phyloP scores from a whole-genome alignment of 2,888 invertebrate genomes.

The Tortricodes alternella region DNA sequence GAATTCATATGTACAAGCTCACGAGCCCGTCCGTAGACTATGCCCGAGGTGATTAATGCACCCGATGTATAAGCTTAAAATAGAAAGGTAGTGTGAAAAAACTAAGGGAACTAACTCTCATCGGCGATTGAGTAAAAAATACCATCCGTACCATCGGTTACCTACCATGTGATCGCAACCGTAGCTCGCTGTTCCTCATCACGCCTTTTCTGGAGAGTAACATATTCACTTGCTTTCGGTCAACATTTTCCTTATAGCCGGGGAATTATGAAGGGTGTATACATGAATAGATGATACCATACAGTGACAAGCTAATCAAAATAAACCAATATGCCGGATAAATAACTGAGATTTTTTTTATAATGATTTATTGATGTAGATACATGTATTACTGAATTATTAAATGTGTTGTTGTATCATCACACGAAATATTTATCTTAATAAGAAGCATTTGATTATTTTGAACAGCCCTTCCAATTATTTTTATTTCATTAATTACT shows the following conservation, averaged over 20 bases:
- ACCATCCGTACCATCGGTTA: background rate
- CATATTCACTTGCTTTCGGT: background rate
- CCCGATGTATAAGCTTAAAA: constrained; percentile 17
- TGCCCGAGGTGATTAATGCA: constrained; percentile 4
- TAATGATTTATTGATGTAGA: constrained; percentile 17
- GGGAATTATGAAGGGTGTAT: constrained; percentile 7
- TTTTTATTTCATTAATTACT: constrained; percentile 29
- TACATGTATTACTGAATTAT: constrained; percentile 2
- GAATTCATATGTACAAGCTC: constrained; percentile 24
- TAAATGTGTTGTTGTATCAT: constrained; percentile 11
- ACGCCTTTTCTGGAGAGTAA: background rate
- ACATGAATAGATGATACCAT: constrained; percentile 2
- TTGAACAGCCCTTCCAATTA: constrained; percentile 16
- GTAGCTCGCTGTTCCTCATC: background rate
- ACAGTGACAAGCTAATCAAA: background rate
- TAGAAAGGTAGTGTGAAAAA: background rate
- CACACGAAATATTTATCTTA: constrained; percentile 9
- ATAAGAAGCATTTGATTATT: constrained; percentile 17
- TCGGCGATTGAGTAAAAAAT: background rate
- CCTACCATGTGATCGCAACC: background rate
- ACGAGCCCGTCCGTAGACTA: constrained; percentile 26
- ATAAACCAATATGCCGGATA: constrained; percentile 6
- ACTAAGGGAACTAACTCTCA: background rate
- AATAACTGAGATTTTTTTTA: constrained; percentile 20
- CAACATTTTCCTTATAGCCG: background rate